Base-by-base conservation (phyloP, 1,140 invertebrate species). In the Capitella teleta region DNA sequence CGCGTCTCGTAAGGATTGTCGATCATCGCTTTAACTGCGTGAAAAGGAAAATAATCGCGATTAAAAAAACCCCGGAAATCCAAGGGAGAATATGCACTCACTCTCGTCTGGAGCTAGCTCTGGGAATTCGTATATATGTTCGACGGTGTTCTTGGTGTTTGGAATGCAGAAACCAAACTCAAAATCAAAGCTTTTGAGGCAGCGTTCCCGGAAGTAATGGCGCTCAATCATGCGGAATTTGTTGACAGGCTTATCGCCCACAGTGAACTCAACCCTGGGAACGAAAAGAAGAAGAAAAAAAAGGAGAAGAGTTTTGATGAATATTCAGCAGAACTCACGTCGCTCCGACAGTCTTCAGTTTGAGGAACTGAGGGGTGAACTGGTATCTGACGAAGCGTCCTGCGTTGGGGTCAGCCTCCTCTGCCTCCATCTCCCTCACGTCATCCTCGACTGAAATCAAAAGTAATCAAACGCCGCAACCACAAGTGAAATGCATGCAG, bases 101-200 rank as follows among this genome's bases (percentile, higher is more conserved):
- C 92, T 84, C 63, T 93, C 74, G 65, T 91, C 83, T 40, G 81
- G 74, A 58, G 83, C 80, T 55, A 98, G 75, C 43, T 82, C 79
- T 32, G 94, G 94, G 78, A 98, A 97, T 73, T 97, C 90, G 73
- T 98, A 98, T 73, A 98, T 98, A 72, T 98, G 94, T 76, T 98
- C 94, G 70, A 92, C 95, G 4, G 92, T 94, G 67, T 98, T 98
- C 62, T 84, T 83, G 54, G 90, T 96, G 67, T 92, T 88, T 25
- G 94, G 94, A 74, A 98, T 97, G 65, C 93, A 97, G 72, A 96
- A 98, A 38, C 93, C 93, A 79, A 98, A 98, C 69, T 98, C 90
- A 80, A 98, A 98, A 69, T 98, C 94, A 75, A 98, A 98, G n/a
- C 87, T 94, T 75, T 98, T 98, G 10, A 98, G 76, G 38, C 96